Evolutionary conservation across 2,888 invertebrate genomes (phyloP).

Genomic region (Odontocerum albicorne): DNA sequence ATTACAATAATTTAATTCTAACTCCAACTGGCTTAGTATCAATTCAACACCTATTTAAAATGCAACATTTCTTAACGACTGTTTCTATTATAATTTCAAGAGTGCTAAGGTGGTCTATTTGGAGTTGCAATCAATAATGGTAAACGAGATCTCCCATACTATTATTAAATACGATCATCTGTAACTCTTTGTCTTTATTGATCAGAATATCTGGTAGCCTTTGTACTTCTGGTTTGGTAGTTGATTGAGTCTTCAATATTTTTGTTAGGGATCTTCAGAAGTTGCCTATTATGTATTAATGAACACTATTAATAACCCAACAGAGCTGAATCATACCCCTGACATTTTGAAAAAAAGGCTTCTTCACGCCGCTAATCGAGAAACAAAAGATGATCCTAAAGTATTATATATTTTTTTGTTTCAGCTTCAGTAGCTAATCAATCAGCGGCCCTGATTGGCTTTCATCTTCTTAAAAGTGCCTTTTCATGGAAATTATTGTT

Average conservation of each 20-base stretch:
- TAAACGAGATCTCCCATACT: too few species aligned
- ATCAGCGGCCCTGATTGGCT: constrained; percentile 8
- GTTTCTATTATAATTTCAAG: too few species aligned
- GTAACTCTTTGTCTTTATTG: too few species aligned
- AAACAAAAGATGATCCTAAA: constrained; percentile 17
- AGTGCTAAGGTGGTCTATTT: too few species aligned
- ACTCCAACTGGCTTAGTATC: too few species aligned
- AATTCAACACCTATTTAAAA: too few species aligned
- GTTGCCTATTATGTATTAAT: constrained; percentile 22
- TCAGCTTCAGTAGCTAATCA: constrained; percentile 18
- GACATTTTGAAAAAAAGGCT: constrained; percentile 9
- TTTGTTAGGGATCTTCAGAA: constrained; percentile 8
- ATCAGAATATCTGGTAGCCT: background rate
- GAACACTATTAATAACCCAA: constrained; percentile 24
- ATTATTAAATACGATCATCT: too few species aligned
- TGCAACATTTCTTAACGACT: too few species aligned
- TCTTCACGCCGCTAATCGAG: constrained; percentile 11
- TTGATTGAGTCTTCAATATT: constrained; percentile 12
- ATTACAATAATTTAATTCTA: too few species aligned
- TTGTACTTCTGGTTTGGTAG: background rate
- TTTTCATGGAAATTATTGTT: too few species aligned
- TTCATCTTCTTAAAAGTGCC: background rate
- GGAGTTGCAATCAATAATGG: too few species aligned
- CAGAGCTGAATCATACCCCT: constrained; percentile 21
- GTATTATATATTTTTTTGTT: constrained; percentile 1